Evolutionary conservation across 2,888 invertebrate species (phyloP), one percentile per base, ranked within the genome.

Genomic region (Deilephila elpenor): DNA sequence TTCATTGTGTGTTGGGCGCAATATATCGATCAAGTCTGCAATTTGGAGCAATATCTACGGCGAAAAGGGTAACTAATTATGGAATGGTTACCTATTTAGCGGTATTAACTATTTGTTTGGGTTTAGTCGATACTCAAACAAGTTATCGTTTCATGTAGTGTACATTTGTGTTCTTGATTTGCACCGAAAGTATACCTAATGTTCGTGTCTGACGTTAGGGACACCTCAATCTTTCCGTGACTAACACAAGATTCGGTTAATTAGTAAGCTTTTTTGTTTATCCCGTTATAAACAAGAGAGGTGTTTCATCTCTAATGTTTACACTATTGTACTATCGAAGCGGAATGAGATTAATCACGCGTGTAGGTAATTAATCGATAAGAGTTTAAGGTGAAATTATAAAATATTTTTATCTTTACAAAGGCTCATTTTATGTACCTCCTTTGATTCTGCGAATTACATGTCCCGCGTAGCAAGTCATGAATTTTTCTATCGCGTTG

Each of bases 1-100:
- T 86, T 88, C 91, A 93, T 92, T 93, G 93, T 93, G 88, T 89
- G 89, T 87, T 89, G 87, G 85, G 84, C 85, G 87, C 88, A 86
- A 86, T 87, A 88, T 88, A 91, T 89, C 86, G 88, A 88, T 88
- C 86, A 87, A 84, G 85, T 84, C 84, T 80, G 81, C 82, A 83
- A 84, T 84, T 83, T 82, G 81, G 80, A 83, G 78, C 82, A 78
- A 72, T 76, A 78, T 74, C 71, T 80, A 79, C 80, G 79, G 78
- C 77, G 79, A 74, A 74, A 59, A 74, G 32, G 53, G 62, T 73
- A 34, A 71, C 71, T 74, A 61, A 72, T 74, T 74, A 72, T 51
- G 72, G 74, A 74, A 74, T 71, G 73, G 60, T 60, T 67, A 60
- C 67, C 56, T 72, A 72, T 61, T 34, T 70, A 64, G 32, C 53